Percentiles rank a stretch among this genome's conserved stretches.
These are phyloP conservation scores for Neuroscelio doddi DNA, from an alignment of 2,888 invertebrate genomes.

Conservation along the genomic window DNA sequence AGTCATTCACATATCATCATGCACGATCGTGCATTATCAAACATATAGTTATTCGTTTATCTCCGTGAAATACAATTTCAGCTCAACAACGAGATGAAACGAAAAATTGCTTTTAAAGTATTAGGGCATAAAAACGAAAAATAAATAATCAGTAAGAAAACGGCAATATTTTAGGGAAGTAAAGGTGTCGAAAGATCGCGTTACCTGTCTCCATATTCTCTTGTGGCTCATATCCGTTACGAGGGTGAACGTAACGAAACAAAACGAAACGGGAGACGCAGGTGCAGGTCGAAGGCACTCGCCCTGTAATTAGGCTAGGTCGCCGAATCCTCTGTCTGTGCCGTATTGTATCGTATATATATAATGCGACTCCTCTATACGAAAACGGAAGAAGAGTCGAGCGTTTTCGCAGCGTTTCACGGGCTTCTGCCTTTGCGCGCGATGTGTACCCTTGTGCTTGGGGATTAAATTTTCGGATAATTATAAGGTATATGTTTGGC, in stretches of 20 bases:
- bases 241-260: slow-evolving; percentile 45
- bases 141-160: no score
- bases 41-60: no score
- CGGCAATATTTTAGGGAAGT: slow-evolving; percentile 17
- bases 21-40: no score
- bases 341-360: slow-evolving; percentile 21
- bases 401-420: slow-evolving; percentile 33
- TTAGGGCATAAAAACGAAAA: no score
- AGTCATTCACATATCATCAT: no score
- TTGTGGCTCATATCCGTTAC: slow-evolving; percentile 44
- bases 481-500: slow-evolving; percentile 34
- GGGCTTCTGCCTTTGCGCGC: slow-evolving; percentile 34
- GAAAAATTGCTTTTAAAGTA: no score
- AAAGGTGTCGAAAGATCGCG: slow-evolving; percentile 43
- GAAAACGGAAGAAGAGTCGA: slow-evolving; percentile 25
- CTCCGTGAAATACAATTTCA: no score
- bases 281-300: slow-evolving; percentile 47
- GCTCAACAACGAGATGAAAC: no score
- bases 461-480: slow-evolving; percentile 37
- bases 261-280: slow-evolving; percentile 46
- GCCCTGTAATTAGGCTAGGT: slow-evolving; percentile 49
- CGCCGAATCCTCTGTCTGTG: slow-evolving; percentile 38
- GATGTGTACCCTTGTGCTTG: slow-evolving; percentile 14
- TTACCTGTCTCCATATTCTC: slow-evolving; percentile 39
- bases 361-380: slow-evolving; percentile 29